Conservation (phyloP, 2,888 invertebrate genomes). For the Tinea trinotella region DNA sequence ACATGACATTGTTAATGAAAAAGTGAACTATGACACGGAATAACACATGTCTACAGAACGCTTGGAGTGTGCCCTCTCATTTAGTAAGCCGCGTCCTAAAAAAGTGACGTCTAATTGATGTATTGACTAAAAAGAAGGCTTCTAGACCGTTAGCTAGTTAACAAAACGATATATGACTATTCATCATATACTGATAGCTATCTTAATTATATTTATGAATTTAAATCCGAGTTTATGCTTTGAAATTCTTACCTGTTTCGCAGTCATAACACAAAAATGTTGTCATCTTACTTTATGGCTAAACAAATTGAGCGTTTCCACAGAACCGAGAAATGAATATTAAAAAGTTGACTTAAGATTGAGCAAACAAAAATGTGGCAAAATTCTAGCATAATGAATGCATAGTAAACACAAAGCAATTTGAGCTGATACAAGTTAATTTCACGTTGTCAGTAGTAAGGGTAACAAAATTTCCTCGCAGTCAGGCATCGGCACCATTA, state of each 20-base stretch:
- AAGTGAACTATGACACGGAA: constrained; percentile 58
- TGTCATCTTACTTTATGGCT: background rate
- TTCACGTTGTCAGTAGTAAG: too few species aligned
- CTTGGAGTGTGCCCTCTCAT: constrained; percentile 32
- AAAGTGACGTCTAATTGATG: constrained; percentile 60
- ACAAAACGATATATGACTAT: constrained; percentile 50
- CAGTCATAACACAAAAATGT: constrained; percentile 10
- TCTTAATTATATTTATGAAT: constrained; percentile 32
- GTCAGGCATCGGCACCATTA: constrained; percentile 52
- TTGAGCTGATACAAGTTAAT: too few species aligned
- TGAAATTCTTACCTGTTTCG: constrained; percentile 2
- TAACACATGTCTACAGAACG: constrained; percentile 35
- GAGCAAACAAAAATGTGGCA: too few species aligned
- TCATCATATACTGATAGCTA: constrained; percentile 43
- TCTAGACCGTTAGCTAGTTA: constrained; percentile 55
- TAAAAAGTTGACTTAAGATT: background rate
- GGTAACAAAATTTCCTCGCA: constrained; percentile 46
- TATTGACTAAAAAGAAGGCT: constrained; percentile 50
- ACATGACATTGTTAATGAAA: constrained; percentile 47
- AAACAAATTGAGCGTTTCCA: background rate
- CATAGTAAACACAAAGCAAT: too few species aligned
- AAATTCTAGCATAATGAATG: too few species aligned
- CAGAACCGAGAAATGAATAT: background rate
- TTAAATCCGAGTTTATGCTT: background rate
- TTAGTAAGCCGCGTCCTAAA: constrained; percentile 33